These are phyloP conservation scores for Typhlomys cinereus DNA, from an alignment of 2,113 vertebrate species.

Conservation along the genomic window DNA sequence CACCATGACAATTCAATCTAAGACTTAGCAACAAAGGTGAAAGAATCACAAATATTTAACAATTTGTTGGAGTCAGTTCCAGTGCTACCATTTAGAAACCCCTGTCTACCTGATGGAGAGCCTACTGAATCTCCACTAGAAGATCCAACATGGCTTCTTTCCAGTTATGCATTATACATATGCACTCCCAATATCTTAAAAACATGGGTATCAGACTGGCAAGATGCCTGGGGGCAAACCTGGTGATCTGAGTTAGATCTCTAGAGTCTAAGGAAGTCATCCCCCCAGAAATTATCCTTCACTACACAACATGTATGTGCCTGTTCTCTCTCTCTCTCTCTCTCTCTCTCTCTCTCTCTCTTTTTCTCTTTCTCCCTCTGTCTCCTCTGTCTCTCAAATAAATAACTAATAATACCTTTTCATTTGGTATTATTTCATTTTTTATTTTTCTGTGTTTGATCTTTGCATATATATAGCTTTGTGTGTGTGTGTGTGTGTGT, in stretches of 20 bases:
- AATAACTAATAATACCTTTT: not conserved
- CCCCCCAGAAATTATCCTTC: not conserved
- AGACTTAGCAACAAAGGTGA: not conserved
- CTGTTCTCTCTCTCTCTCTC: not conserved
- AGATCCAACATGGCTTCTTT: not conserved
- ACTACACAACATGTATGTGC: not conserved
- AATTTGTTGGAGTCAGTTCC: not conserved
- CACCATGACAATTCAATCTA: not conserved
- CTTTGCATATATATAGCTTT: no score
- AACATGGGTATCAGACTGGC: no score
- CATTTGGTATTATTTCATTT: not conserved
- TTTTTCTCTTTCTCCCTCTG: not conserved
- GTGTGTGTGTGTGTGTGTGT: no score
- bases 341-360: not conserved
- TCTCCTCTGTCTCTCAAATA: not conserved
- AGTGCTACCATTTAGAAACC: not conserved
- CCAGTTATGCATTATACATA: not conserved
- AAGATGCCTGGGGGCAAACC: not conserved
- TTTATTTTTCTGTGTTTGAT: not conserved
- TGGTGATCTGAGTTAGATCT: no score
- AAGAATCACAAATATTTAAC: not conserved
- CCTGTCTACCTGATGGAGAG: no score
- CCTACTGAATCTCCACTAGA: not conserved
- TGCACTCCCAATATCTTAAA: not conserved
- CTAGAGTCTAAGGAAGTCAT: no score